Evolutionary conservation across 2,797 vertebrate genomes (phyloP).

Genomic region (Neostethus bicornis): DNA sequence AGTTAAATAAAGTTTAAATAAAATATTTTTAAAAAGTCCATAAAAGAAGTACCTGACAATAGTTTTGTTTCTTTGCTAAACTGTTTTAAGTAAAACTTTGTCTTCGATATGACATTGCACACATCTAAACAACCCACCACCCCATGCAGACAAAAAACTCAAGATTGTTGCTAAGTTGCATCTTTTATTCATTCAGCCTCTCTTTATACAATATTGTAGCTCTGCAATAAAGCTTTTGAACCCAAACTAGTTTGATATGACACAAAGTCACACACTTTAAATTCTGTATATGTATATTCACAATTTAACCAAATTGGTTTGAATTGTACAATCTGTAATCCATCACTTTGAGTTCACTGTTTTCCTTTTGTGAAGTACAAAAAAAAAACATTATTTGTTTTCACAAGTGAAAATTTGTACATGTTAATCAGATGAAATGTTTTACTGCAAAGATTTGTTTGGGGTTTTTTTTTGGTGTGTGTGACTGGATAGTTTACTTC

Average conservation of each 20-base stretch:
- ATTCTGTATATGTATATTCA: background rate
- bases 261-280: constrained; percentile 55
- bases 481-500: constrained; percentile 55
- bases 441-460: constrained; percentile 7
- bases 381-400: background rate
- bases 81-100: no score
- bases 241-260: constrained; percentile 46
- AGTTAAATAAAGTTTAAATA: no score
- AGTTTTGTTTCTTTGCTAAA: no score
- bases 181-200: constrained; percentile 77
- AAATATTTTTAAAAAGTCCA: no score
- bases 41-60: no score
- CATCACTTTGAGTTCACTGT: constrained; percentile 1
- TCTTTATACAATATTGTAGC: constrained; percentile 61
- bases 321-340: constrained; percentile 3
- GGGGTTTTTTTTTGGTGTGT: constrained; percentile 26
- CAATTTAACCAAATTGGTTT: constrained; percentile 17
- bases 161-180: constrained; percentile 56
- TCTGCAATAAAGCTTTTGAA: constrained; percentile 68
- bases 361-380: constrained; percentile 5
- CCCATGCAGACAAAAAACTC: background rate
- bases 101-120: no score
- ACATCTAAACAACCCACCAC: no score
- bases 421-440: constrained; percentile 1
- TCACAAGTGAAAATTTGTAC: constrained; percentile 9